Conservation (phyloP, 2,113 vertebrate genomes). For the Scophthalmus maximus region DNA sequence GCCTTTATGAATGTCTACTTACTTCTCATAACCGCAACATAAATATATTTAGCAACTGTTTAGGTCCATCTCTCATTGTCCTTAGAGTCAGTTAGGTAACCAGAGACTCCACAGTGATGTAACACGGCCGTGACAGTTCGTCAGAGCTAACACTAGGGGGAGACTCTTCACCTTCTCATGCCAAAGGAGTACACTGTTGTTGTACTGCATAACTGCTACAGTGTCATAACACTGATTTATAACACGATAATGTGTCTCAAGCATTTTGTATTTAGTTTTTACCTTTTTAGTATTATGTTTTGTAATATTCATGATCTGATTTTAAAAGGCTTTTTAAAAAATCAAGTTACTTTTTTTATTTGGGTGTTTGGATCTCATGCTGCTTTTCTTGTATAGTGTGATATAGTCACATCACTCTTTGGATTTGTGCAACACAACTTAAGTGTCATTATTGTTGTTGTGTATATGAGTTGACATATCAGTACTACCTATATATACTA, state of each 20-base stretch:
- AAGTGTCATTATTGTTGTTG: background rate
- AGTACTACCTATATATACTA: background rate
- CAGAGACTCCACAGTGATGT: slow-evolving; percentile 54
- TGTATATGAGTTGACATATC: background rate
- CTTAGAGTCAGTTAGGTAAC: slow-evolving; percentile 64
- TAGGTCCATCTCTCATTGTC: slow-evolving; percentile 12
- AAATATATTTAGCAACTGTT: no score
- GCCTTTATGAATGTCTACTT: no score
- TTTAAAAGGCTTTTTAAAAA: background rate
- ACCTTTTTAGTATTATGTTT: background rate
- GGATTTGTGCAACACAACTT: background rate
- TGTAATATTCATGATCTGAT: background rate
- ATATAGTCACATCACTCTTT: background rate
- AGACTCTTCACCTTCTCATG: background rate
- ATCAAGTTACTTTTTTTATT: background rate
- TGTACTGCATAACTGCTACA: background rate
- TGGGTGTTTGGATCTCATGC: background rate
- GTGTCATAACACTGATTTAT: background rate
- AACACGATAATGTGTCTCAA: background rate
- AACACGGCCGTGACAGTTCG: slow-evolving; percentile 51
- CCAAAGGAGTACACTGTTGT: background rate
- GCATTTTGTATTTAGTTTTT: background rate
- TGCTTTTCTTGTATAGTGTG: background rate
- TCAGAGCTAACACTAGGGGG: slow-evolving; percentile 40
- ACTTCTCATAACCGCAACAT: no score